Percentiles rank a stretch among this genome's conserved stretches.
Conservation (phyloP, 1,140 invertebrate genomes). For the Physella acuta region DNA sequence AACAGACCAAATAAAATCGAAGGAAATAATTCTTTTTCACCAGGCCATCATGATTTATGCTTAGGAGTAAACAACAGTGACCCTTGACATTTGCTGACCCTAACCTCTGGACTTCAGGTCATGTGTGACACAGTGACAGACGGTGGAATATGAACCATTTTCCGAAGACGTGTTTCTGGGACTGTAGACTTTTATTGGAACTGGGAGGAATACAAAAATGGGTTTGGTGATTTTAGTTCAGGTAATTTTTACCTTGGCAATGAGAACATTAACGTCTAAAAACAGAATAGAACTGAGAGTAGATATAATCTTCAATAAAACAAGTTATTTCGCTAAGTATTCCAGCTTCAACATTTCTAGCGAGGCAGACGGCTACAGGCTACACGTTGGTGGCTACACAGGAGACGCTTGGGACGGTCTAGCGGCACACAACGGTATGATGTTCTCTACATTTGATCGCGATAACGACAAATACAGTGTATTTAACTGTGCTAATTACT, state of each 20-base stretch:
- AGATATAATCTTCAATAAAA: not conserved
- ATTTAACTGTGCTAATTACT: not conserved
- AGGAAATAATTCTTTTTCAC: too few species aligned
- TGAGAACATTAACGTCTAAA: conserved; percentile 9
- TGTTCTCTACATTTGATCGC: not conserved
- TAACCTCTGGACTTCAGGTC: not conserved
- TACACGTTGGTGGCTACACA: not conserved
- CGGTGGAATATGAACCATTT: not conserved
- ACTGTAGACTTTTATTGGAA: conserved; percentile 3
- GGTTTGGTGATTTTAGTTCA: not conserved
- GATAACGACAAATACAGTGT: not conserved
- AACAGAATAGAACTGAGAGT: not conserved
- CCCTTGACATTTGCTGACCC: too few species aligned
- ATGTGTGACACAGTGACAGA: not conserved
- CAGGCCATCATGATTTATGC: too few species aligned
- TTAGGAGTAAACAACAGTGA: too few species aligned
- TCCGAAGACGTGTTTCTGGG: not conserved
- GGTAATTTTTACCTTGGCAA: not conserved
- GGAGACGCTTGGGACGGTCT: not conserved
- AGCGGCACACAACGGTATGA: not conserved
- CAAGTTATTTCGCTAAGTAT: not conserved
- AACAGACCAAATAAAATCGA: too few species aligned
- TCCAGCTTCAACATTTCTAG: not conserved
- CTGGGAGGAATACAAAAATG: not conserved
- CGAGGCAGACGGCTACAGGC: not conserved